Base-by-base conservation (phyloP, 1,140 invertebrate genomes). In the Penaeus japonicus region DNA sequence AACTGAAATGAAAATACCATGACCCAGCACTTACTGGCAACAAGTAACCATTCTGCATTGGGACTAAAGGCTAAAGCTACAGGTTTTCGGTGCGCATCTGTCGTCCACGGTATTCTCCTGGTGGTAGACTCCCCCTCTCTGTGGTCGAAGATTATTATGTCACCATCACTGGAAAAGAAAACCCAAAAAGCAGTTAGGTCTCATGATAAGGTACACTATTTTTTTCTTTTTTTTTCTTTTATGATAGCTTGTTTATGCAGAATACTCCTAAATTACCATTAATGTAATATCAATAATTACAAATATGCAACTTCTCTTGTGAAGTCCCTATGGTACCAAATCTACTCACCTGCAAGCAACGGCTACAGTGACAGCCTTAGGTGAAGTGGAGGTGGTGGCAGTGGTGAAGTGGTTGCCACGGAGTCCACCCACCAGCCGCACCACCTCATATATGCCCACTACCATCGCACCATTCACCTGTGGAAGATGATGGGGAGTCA, bases 31-130 rank as follows among this genome's bases (percentile, higher is more conserved):
- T 85, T 78, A 90, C 90, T 89, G 27, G 90, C 90, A 85, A 90
- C 87, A 24, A 90, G 83, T 5, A 90, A 65, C 85, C 89, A 89
- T 65, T 90, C 90, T 39, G 90, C 88, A 24, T 85, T 89, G 22
- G 90, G 90, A 77, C 88, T 89, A 77, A 90, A 90, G 27, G 90
- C 90, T 24, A 90, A 65, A 62, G 90, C 90, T 27, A 82, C 86
- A 15, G 90, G 90, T 30, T 85, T 73, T n/a, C 84, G 81, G 47
- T 85, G 70, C 32, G 87, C 84, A 35, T 89, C 90, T 17, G 77
- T 73, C 10, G 83, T 83, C 90, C 90, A 90, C 15, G 90, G 90
- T 27, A 90, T 88, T 17, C 80, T 83, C 20, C 65, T 80, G 4
- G 86, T 89, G 54, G 73, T 83, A 35, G 87, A 89, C 65, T 82